These are phyloP conservation scores for Nannoperca australis DNA, from an alignment of 2,797 vertebrate genomes.

Conservation along the genomic window DNA sequence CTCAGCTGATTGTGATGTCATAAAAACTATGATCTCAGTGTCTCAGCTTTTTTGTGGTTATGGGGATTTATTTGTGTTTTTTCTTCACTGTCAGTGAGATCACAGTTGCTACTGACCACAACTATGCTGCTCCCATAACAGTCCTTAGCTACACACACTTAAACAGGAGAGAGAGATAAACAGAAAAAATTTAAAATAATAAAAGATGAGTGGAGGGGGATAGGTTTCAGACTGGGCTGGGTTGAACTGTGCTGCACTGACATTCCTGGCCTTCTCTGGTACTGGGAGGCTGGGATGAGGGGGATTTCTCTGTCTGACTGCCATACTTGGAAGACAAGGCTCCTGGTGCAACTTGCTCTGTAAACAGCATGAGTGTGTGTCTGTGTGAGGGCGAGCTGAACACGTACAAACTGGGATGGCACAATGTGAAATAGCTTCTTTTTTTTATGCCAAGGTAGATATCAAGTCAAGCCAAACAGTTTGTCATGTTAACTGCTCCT, in stretches of 20 bases:
- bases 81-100: slow-evolving; percentile 10
- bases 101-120: slow-evolving; percentile 39
- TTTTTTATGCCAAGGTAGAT: slow-evolving; percentile 10
- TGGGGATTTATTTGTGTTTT: slow-evolving; percentile 1
- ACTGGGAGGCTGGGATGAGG: slow-evolving; percentile 60
- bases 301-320: slow-evolving; percentile 68
- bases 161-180: slow-evolving; percentile 9
- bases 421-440: slow-evolving; percentile 14
- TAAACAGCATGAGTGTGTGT: slow-evolving; percentile 63
- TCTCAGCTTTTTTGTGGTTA: slow-evolving; percentile 24
- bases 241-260: slow-evolving; percentile 57
- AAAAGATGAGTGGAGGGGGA: slow-evolving; percentile 43
- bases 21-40: slow-evolving; percentile 12
- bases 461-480: not conserved
- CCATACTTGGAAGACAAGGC: slow-evolving; percentile 81
- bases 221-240: slow-evolving; percentile 36
- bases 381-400: slow-evolving; percentile 39
- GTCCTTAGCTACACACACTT: not conserved
- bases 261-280: slow-evolving; percentile 82
- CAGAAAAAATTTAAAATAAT: slow-evolving; percentile 15
- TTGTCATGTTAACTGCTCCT: slow-evolving; percentile 7
- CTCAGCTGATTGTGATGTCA: slow-evolving; percentile 32
- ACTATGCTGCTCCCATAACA: slow-evolving; percentile 1
- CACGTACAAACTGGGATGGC: slow-evolving; percentile 28
- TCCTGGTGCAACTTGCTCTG: slow-evolving; percentile 65